A percentile compares a stretch with the other conserved stretches of the same genome.
These are phyloP conservation scores for Noctuana brunneofusca DNA, from an alignment of 2,888 invertebrate species.

Conservation along the genomic window DNA sequence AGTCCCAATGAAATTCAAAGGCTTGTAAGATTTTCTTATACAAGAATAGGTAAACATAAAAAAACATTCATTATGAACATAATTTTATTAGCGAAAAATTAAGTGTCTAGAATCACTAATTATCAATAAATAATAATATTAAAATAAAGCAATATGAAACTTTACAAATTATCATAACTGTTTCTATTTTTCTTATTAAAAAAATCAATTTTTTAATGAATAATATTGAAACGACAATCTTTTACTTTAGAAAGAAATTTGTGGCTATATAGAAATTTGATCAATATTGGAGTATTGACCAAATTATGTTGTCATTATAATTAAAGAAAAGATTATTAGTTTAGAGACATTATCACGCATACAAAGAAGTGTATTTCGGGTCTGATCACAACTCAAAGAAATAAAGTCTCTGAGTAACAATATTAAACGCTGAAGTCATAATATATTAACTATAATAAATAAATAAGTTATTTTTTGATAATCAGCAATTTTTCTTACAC, in stretches of 20 bases:
- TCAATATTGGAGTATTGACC: no score
- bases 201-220: no score
- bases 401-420: neutral
- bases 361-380: conserved; percentile 1
- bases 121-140: conserved; percentile 77
- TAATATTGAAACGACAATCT: no score
- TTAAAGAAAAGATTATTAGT: no score
- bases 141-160: conserved; percentile 50
- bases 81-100: conserved; percentile 74
- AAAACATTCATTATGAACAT: conserved; percentile 57
- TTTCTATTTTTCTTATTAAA: conserved; percentile 34
- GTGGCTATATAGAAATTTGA: no score
- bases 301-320: no score
- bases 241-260: no score
- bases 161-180: conserved; percentile 38
- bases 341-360: neutral
- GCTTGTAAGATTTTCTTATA: no score
- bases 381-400: neutral
- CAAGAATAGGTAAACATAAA: no score
- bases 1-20: no score
- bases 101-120: conserved; percentile 70
- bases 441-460: no score
- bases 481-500: conserved; percentile 53
- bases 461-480: conserved; percentile 54
- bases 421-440: neutral